These are phyloP conservation scores for Ormyrus pomaceus DNA, from an alignment of 2,888 invertebrate genomes.

Conservation along the genomic window DNA sequence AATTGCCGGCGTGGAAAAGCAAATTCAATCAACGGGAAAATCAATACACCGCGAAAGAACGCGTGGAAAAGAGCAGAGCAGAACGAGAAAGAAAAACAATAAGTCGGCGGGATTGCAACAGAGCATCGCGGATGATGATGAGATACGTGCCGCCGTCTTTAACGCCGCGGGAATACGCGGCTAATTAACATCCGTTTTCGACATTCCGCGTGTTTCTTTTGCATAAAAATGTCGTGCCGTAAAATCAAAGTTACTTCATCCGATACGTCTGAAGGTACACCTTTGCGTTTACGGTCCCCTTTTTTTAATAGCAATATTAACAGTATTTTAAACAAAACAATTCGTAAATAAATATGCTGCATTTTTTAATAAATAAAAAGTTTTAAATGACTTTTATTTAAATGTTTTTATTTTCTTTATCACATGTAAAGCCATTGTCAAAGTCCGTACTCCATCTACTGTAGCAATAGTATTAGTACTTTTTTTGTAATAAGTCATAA, in stretches of 20 bases:
- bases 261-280: too few relatives aligned
- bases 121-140: slow-evolving; percentile 24
- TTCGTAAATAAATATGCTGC: too few relatives aligned
- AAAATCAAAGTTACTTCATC: neutral
- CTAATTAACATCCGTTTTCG: slow-evolving; percentile 53
- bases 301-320: too few relatives aligned
- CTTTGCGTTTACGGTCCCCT: too few relatives aligned
- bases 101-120: slow-evolving; percentile 29
- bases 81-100: slow-evolving; percentile 19
- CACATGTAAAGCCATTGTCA: too few relatives aligned
- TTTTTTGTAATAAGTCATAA: too few relatives aligned
- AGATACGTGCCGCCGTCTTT: slow-evolving; percentile 33
- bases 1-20: neutral
- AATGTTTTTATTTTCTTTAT: too few relatives aligned
- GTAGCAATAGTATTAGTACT: too few relatives aligned
- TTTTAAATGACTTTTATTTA: too few relatives aligned
- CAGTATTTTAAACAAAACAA: too few relatives aligned
- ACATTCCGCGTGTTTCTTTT: slow-evolving; percentile 24
- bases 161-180: slow-evolving; percentile 1
- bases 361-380: too few relatives aligned
- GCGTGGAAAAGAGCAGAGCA: neutral
- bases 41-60: slow-evolving; percentile 9
- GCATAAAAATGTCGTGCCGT: slow-evolving; percentile 21
- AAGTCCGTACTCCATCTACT: too few relatives aligned
- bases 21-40: slow-evolving; percentile 15